phyloP scores from a whole-genome alignment of 2,113 vertebrate genomes.

The Python bivittatus region DNA sequence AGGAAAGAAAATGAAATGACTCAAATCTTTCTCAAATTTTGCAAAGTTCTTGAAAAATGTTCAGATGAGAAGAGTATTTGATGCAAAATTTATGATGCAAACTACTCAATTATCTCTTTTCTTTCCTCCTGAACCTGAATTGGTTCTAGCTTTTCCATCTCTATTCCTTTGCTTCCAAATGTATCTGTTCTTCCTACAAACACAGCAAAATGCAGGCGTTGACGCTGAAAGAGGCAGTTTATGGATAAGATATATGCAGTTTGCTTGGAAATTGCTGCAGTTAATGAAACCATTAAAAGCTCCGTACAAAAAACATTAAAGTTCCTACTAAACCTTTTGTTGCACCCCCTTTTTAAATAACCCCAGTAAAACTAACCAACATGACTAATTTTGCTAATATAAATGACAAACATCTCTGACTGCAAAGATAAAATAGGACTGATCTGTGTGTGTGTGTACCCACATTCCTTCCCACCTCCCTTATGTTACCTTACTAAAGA shows the following conservation, averaged over 20 bases:
- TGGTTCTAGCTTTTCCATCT: conserved; percentile 4
- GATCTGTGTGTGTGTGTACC: conserved; percentile 21
- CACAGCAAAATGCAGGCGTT: not conserved
- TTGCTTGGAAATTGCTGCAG: not conserved
- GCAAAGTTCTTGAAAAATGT: not conserved
- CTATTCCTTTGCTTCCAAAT: not conserved
- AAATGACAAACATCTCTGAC: conserved; percentile 50
- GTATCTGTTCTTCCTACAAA: not conserved
- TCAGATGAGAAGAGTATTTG: not conserved
- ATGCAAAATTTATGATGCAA: not conserved
- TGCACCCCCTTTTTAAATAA: conserved; percentile 15
- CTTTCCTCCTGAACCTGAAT: not conserved
- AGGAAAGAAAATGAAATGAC: not conserved
- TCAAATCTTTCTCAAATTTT: not conserved
- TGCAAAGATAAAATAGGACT: conserved; percentile 29
- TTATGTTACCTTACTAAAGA: conserved; percentile 31
- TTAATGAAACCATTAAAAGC: not conserved
- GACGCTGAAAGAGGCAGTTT: no score
- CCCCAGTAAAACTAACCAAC: conserved; percentile 41
- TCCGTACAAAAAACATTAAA: not conserved
- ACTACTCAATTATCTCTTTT: conserved; percentile 22
- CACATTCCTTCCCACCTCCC: not conserved
- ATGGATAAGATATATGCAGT: not conserved
- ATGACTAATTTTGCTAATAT: conserved; percentile 45
- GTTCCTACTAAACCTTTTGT: conserved; percentile 13